A percentile compares a stretch with the other conserved stretches of the same genome.
These are phyloP conservation scores for Panzeria rudis DNA, from an alignment of 2,888 invertebrate species.

Conservation along the genomic window DNA sequence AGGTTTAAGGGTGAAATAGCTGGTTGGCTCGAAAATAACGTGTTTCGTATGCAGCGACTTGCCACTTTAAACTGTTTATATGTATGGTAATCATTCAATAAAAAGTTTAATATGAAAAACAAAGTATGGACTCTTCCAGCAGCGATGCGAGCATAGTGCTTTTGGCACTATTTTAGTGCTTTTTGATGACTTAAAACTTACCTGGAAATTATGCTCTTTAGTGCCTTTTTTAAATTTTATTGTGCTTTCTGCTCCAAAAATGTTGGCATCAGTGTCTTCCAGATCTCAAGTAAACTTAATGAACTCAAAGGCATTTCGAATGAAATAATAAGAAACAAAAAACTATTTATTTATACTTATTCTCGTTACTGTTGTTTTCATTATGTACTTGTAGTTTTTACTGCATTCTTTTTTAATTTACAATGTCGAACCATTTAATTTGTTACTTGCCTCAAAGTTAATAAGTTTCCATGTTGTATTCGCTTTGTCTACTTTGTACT, in stretches of 20 bases:
- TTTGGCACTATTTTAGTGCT: no score
- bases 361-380: slow-evolving; percentile 53
- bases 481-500: slow-evolving; percentile 25
- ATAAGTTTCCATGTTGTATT: slow-evolving; percentile 61
- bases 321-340: slow-evolving; percentile 4
- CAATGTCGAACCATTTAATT: slow-evolving; percentile 44
- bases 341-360: not conserved
- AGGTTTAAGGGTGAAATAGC: slow-evolving; percentile 84
- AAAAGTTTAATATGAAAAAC: slow-evolving; percentile 9
- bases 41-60: slow-evolving; percentile 77
- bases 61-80: not conserved
- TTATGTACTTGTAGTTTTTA: slow-evolving; percentile 27
- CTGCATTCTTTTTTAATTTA: slow-evolving; percentile 5
- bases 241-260: no score
- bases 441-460: slow-evolving; percentile 54
- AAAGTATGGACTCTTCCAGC: not conserved
- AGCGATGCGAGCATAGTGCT: no score
- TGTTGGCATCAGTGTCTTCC: no score
- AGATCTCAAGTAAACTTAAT: slow-evolving; percentile 5
- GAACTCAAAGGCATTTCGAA: slow-evolving; percentile 36
- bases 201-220: no score
- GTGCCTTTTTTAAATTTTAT: no score
- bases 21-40: slow-evolving; percentile 84
- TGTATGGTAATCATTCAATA: not conserved
- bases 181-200: no score